A percentile compares a stretch with the other conserved stretches of the same genome.
phyloP scores from a whole-genome alignment of 2,888 invertebrate species.

The Crossocerus cetratus region DNA sequence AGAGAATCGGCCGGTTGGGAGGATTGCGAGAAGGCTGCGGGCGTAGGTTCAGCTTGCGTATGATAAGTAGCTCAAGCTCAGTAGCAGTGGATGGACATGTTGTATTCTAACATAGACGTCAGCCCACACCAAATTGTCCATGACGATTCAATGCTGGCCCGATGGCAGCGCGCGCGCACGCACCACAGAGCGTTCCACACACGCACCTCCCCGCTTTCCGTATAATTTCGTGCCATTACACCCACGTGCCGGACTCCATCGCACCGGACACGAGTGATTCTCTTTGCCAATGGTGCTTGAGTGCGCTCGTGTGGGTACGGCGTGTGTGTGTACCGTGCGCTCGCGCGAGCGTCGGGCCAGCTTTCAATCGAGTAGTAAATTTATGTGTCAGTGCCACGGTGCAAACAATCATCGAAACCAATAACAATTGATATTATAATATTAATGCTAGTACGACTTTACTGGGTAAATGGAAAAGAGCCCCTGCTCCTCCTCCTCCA shows the following conservation, averaged over 20 bases:
- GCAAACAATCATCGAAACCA: constrained; percentile 76
- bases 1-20: not conserved
- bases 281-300: not conserved
- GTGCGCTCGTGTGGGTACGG: no score
- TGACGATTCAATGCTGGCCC: constrained; percentile 66
- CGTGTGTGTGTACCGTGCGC: not conserved
- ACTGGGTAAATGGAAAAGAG: constrained; percentile 64
- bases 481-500: constrained; percentile 23
- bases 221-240: constrained; percentile 30
- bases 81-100: constrained; percentile 74
- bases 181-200: no score
- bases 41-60: constrained; percentile 51
- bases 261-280: not conserved
- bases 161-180: constrained; percentile 32
- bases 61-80: constrained; percentile 67
- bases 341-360: constrained; percentile 14
- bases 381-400: constrained; percentile 76
- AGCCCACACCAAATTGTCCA: constrained; percentile 77
- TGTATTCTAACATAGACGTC: constrained; percentile 76
- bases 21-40: not conserved
- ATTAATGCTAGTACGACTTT: constrained; percentile 67
- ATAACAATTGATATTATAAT: constrained; percentile 71
- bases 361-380: constrained; percentile 57
- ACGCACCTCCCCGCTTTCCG: constrained; percentile 9
- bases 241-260: not conserved